Base-by-base conservation (phyloP, 92 coral and sea anemone genomes). In the Paragorgia papillata region DNA sequence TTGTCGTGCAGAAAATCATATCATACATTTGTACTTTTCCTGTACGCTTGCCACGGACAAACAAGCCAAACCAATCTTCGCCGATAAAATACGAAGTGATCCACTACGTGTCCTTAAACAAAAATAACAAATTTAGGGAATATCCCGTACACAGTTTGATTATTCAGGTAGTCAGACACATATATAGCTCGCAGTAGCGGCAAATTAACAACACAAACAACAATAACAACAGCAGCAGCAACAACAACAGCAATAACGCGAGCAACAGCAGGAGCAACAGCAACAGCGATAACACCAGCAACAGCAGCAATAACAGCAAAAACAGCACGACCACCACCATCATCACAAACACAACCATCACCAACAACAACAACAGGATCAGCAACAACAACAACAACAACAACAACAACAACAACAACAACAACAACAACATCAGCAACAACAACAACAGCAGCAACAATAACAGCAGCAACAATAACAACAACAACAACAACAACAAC, bases 21-120 rank as follows among this genome's bases (percentile, higher is more conserved):
- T 57, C 97, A 37, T 80, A 94, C 98, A 94, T 85, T 90, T 84
- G 81, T 90, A 94, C 73, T 94, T 94, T 66, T 94, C 98, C 71
- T 94, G 98, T 51, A 94, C 80, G 41, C 89, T 94, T 20, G 91
- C 97, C 51, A 89, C 85, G 25, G 92, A 90, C 91, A 94, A 77
- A 28, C 89, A 62, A 21, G 89, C 88, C 40, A 94, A 83, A n/a
- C 89, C 94, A 68, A 94, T 79, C 66, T 94, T 94, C 22, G 89
- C 81, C 29, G 98, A 94, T 12, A 90, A 37, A 46, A 87, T 43
- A 54, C 87, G 90, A 33, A 94, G 69, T 64, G 73, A 84, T 30
- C 98, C 98, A 57, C 88, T 85, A 33, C 95, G 86, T 1, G 90
- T 86, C 48, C 98, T 94, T 71, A 9, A 74, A 40, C 9, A 9